Conservation (phyloP, 1,140 invertebrate species). For the Octopus sinensis region DNA sequence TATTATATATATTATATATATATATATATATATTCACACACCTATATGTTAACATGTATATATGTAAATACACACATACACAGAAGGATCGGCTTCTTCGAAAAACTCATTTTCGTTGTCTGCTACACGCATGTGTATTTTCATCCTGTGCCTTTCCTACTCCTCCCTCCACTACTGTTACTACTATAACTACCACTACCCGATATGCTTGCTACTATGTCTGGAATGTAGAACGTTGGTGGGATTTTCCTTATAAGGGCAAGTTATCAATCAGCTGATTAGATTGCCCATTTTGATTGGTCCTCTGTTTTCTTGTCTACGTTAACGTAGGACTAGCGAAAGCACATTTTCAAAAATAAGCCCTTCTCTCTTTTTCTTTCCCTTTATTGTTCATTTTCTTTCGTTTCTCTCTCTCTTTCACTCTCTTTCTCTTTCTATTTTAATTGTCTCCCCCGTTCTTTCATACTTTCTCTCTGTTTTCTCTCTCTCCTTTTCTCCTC, state of each 20-base stretch:
- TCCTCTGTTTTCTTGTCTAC: neutral
- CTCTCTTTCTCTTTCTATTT: no score
- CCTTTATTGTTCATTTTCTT: no score
- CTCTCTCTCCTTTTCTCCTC: neutral
- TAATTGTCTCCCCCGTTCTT: no score
- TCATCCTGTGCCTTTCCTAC: neutral
- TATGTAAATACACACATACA: neutral
- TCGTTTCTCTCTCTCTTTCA: no score
- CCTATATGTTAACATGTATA: neutral
- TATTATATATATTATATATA: no score
- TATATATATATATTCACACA: neutral
- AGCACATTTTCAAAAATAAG: no score
- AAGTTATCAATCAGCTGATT: constrained; percentile 39
- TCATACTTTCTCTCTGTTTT: no score
- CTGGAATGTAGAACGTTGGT: constrained; percentile 44
- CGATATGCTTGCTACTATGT: constrained; percentile 24
- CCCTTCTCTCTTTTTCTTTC: no score
- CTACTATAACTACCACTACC: constrained; percentile 16
- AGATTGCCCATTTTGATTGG: constrained; percentile 25
- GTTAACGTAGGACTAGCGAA: no score
- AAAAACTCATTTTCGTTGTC: neutral
- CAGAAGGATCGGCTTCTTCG: neutral
- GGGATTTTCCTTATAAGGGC: constrained; percentile 42
- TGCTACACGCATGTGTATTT: neutral
- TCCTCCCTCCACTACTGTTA: neutral